A percentile compares a stretch with the other conserved stretches of the same genome.
Conservation (phyloP, 2,797 vertebrate genomes). For the Eulemur albifrons region DNA sequence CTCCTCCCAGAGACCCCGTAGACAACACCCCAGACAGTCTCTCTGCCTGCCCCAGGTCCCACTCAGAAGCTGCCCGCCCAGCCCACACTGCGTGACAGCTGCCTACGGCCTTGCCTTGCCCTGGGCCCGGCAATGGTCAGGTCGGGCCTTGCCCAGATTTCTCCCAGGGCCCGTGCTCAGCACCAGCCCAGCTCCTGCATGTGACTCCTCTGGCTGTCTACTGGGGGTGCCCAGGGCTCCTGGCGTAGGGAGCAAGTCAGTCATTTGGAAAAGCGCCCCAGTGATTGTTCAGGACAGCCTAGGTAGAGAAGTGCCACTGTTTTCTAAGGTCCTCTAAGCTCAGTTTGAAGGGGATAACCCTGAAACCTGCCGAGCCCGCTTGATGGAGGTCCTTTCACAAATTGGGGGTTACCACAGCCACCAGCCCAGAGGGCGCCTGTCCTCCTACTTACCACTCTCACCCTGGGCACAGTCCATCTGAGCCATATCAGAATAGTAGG, state of each 20-base stretch:
- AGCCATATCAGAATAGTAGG: too few species aligned
- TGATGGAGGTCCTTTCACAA: background rate
- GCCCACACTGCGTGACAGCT: background rate
- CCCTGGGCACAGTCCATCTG: background rate
- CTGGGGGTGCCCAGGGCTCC: background rate
- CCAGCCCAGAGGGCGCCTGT: background rate
- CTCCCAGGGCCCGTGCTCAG: background rate
- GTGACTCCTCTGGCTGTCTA: background rate
- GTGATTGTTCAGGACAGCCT: background rate
- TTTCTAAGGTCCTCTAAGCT: background rate
- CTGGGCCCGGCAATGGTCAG: background rate
- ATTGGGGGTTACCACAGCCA: too few species aligned
- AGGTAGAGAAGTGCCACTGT: background rate
- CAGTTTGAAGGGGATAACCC: background rate
- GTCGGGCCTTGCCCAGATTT: background rate
- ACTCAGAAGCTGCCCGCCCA: background rate
- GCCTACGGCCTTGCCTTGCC: background rate
- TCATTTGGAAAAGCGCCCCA: background rate
- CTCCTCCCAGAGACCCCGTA: background rate
- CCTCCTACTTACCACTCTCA: background rate
- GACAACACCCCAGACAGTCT: background rate
- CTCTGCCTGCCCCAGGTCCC: background rate
- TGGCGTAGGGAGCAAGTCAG: too few species aligned
- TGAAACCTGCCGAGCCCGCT: background rate
- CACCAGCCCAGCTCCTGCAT: background rate